These are phyloP conservation scores for Pseudomyrmex sp. DNA, from an alignment of 1,140 invertebrate species.

Conservation along the genomic window DNA sequence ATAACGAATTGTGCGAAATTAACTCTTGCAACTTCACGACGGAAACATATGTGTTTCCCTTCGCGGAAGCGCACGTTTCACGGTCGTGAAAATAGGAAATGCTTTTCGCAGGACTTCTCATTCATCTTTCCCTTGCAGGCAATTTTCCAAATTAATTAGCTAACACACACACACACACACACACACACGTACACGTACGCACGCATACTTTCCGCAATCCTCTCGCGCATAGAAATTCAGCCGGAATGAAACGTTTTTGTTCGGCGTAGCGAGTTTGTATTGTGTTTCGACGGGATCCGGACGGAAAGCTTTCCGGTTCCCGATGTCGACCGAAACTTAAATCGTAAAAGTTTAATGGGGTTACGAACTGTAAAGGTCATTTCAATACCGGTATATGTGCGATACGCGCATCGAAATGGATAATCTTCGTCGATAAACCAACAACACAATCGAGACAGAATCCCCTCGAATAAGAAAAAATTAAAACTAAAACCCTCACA, in stretches of 20 bases:
- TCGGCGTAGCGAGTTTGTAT: slow-evolving; percentile 28
- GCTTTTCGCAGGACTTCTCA: background rate
- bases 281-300: slow-evolving; percentile 24
- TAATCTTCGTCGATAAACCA: slow-evolving; percentile 12
- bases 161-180: slow-evolving; percentile 38
- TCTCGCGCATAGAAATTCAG: background rate
- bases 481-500: background rate
- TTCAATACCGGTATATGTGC: slow-evolving; percentile 5
- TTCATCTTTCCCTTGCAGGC: background rate
- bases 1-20: background rate
- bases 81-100: slow-evolving; percentile 1
- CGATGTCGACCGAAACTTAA: slow-evolving; percentile 72
- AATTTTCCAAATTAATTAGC: slow-evolving; percentile 50
- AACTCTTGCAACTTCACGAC: background rate
- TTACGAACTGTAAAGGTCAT: slow-evolving; percentile 51
- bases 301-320: background rate
- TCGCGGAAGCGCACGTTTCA: background rate
- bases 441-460: too few relatives aligned
- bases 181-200: background rate
- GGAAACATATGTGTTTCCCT: background rate
- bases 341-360: slow-evolving; percentile 80
- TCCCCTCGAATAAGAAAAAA: too few relatives aligned
- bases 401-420: slow-evolving; percentile 49
- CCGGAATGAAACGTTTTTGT: slow-evolving; percentile 38
- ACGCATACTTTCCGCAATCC: background rate